Percentiles rank a stretch among this genome's conserved stretches.
Evolutionary conservation across 2,797 vertebrate genomes (phyloP).

Genomic region (Peromyscus melanophrys): DNA sequence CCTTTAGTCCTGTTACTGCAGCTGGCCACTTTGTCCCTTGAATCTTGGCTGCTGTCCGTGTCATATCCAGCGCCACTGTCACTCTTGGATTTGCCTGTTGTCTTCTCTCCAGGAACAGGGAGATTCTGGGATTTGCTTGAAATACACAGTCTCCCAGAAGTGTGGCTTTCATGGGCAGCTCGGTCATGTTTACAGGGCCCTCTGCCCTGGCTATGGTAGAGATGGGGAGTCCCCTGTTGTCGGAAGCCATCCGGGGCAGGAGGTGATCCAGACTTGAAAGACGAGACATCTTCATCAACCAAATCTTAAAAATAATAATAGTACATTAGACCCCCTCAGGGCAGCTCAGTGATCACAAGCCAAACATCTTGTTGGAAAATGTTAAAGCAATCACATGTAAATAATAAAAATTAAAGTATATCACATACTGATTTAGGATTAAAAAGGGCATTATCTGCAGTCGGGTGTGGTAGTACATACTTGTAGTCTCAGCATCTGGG

Average conservation of each 20-base stretch:
- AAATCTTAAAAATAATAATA: conserved; percentile 79
- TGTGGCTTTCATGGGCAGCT: conserved; percentile 83
- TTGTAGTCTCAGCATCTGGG: background rate
- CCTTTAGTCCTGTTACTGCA: conserved; percentile 83
- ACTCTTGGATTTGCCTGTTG: conserved; percentile 80
- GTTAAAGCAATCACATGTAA: background rate
- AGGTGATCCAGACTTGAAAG: conserved; percentile 86
- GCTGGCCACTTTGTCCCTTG: conserved; percentile 88
- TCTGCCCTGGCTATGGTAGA: conserved; percentile 95
- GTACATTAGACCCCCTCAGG: background rate
- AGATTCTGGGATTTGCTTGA: conserved; percentile 81
- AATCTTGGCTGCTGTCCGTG: conserved; percentile 96
- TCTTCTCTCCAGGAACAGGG: conserved; percentile 83
- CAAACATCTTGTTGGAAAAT: background rate
- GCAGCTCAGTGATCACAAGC: background rate
- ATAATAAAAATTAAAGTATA: background rate
- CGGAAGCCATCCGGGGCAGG: conserved; percentile 91
- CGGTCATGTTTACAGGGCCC: conserved; percentile 91
- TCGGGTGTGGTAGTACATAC: background rate
- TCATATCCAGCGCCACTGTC: conserved; percentile 92
- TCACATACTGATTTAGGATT: background rate
- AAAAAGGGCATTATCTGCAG: background rate
- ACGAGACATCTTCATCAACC: conserved; percentile 80
- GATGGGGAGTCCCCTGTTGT: conserved; percentile 89
- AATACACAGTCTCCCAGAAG: conserved; percentile 75